Evolutionary conservation across 2,113 vertebrate genomes (phyloP), one percentile per base, ranked within the genome.

Genomic region (Sinosuthora webbiana): DNA sequence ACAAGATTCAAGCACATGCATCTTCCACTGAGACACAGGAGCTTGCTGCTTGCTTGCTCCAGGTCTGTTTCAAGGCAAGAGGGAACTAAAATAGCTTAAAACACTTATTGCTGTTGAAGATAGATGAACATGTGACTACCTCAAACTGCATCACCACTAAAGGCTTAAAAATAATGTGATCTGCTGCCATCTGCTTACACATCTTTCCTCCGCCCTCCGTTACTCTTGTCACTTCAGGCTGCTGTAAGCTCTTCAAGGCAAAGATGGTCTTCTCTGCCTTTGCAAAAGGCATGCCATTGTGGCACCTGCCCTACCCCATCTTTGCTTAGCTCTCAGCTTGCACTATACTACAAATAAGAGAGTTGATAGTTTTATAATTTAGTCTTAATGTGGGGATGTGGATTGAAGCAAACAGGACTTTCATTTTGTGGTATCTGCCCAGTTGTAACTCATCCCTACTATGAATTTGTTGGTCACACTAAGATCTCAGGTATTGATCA

Each of bases 401-500:
- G 93, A 64, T 23, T 84, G 50, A 67, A 77, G 74, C 30, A 67
- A 96, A 94, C 52, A 93, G 86, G 95, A 90, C 74, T 69, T 95
- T 44, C 21, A 70, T 87, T 92, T 83, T 95, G 25, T 31, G 60
- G 55, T 94, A 77, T 94, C 91, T 97, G 81, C 95, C 63, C 69
- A 69, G 83, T 70, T 96, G 93, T 96, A 91, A 96, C 93, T 97
- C 94, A 97, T 96, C 83, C 91, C 74, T 92, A 86, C 63, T 18
- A 9, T 88, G 93, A 95, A 86, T 96, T 91, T 96, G 90, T 94
- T 90, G 96, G 45, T 94, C 89, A 50, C 80, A 47, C 76, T 94
- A 64, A 97, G 93, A 93, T 96, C 79, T 96, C 77, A 44, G 56
- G 47, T 97, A 98, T 98, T 55, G 98, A 98, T 98, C 67, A 62